Evolutionary conservation across 2,797 vertebrate species (phyloP).

Genomic region (Gila robusta): DNA sequence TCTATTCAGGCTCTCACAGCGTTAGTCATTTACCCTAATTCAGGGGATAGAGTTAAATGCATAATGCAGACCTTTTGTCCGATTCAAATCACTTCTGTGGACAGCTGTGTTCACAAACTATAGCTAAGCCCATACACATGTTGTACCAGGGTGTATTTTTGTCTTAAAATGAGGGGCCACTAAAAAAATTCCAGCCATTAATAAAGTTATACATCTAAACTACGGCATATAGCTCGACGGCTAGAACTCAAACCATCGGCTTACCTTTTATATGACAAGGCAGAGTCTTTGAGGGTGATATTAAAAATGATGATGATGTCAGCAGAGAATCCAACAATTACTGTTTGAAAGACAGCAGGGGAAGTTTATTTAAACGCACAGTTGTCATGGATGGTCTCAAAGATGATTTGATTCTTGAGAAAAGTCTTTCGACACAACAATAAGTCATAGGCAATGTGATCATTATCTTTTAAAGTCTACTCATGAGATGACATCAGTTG

Average conservation of each 20-base stretch:
- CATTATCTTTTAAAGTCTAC: background rate
- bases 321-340: too few species aligned
- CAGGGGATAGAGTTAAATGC: background rate
- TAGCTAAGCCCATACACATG: background rate
- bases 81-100: background rate
- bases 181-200: too few species aligned
- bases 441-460: background rate
- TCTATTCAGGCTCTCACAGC: background rate
- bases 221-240: background rate
- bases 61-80: background rate
- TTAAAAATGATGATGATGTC: too few species aligned
- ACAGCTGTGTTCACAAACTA: background rate
- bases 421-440: too few species aligned
- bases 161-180: too few species aligned
- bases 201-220: background rate
- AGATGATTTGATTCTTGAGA: too few species aligned
- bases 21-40: background rate
- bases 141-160: background rate
- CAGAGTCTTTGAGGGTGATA: too few species aligned
- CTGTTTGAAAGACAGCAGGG: too few species aligned
- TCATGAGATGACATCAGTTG: background rate
- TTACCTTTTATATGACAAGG: too few species aligned
- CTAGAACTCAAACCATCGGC: background rate
- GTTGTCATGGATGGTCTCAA: too few species aligned
- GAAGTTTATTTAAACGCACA: too few species aligned